Base-by-base conservation (phyloP, 2,888 invertebrate species). In the Coecobrya sp. region DNA sequence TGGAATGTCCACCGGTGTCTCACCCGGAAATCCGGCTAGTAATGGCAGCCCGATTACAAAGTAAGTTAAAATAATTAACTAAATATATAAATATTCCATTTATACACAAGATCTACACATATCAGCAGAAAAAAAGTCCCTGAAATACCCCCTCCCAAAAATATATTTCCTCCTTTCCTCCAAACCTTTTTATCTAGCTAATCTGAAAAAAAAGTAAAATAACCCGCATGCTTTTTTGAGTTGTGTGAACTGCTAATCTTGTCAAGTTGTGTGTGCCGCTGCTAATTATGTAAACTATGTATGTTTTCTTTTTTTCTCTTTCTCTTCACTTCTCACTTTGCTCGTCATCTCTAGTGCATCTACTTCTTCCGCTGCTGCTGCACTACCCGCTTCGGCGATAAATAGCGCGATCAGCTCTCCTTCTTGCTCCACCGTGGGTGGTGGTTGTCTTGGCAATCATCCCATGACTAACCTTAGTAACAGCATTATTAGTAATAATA, bases 391-490 rank as follows among this genome's bases (percentile, higher is more conserved):
- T 36, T 82, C 82, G 19, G 79, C 79, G 73, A 73, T 73, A 73
- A 73, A 73, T 73, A 79, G 79, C 79, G 79, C 52, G 30, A 79
- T 79, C 79, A 79, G 11, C 82, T 82, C 59, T 62, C 36, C 76
- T 49, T 22, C 82, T 42, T 52, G 16, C 62, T 62, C 62, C 62
- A 7, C 10, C 62, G 62, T 8, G 5, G 25, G 62, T 11, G 27
- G 49, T 52, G 79, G 79, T 27, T 52, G 22, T 49, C 27, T 49
- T 79, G 0, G 11, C 49, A 81, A 59, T n/a, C 27, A 59, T 81
- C 82, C 90, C 55, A 89, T 79, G 25, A 49, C 59, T 65, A 73
- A 70, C 82, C 65, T 25, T 70, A 88, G 65, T 85, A 84, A 65
- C 86, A 85, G 45, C 62, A 76, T 30, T 81, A 76, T 22, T 27